A percentile compares a stretch with the other conserved stretches of the same genome.
Evolutionary conservation across 92 coral and sea anemone species (phyloP).

Genomic region (Plumapathes pennacea): DNA sequence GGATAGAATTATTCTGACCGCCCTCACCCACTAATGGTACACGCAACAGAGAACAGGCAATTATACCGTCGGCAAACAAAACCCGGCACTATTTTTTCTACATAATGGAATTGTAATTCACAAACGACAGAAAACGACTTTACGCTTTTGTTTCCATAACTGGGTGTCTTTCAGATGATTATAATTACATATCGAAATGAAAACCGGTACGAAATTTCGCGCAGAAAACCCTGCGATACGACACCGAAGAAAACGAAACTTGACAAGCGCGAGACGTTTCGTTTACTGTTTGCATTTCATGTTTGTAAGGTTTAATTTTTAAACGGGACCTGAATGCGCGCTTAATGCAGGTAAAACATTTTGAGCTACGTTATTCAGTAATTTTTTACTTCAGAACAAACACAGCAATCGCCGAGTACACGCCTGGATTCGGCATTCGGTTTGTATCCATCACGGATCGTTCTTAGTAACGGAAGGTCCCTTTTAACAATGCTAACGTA

Average conservation of each 20-base stretch:
- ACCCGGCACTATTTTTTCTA: slow-evolving; percentile 64
- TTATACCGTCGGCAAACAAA: slow-evolving; percentile 84
- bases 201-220: slow-evolving; percentile 17
- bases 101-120: slow-evolving; percentile 83
- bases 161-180: slow-evolving; percentile 32
- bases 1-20: no score
- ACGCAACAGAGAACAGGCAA: slow-evolving; percentile 59
- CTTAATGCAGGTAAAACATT: slow-evolving; percentile 44
- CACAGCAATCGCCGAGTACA: no score
- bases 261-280: slow-evolving; percentile 31
- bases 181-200: slow-evolving; percentile 51
- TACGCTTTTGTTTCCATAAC: slow-evolving; percentile 63
- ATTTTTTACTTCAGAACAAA: slow-evolving; percentile 23
- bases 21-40: no score
- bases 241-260: slow-evolving; percentile 30
- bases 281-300: slow-evolving; percentile 69
- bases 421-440: no score
- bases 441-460: slow-evolving; percentile 11
- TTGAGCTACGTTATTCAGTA: slow-evolving; percentile 53
- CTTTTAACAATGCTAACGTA: slow-evolving; percentile 83
- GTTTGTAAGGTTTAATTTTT: slow-evolving; percentile 89
- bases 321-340: slow-evolving; percentile 73
- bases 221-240: slow-evolving; percentile 9
- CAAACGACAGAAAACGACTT: slow-evolving; percentile 60
- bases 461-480: slow-evolving; percentile 83